These are phyloP conservation scores for Ataeniobius toweri DNA, from an alignment of 2,797 vertebrate species.

Conservation along the genomic window DNA sequence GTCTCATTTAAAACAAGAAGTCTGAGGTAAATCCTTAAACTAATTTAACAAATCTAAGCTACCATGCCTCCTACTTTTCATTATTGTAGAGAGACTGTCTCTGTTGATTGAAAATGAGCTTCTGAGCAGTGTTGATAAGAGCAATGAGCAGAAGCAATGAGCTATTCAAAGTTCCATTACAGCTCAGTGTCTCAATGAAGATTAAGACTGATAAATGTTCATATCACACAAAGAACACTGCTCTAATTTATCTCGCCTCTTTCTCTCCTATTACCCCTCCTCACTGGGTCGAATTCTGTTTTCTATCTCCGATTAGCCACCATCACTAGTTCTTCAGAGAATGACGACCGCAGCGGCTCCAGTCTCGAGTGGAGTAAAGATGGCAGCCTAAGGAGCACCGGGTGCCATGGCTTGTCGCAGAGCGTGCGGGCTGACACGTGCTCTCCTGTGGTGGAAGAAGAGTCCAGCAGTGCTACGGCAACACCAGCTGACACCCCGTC, in stretches of 20 bases:
- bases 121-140: constrained; percentile 53
- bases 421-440: constrained; percentile 88
- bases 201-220: constrained; percentile 46
- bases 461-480: constrained; percentile 70
- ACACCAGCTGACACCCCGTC: constrained; percentile 68
- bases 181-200: constrained; percentile 31
- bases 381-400: constrained; percentile 87
- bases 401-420: constrained; percentile 85
- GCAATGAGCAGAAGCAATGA: constrained; percentile 35
- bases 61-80: constrained; percentile 39
- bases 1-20: neutral
- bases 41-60: constrained; percentile 29
- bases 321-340: constrained; percentile 98
- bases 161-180: constrained; percentile 47
- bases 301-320: constrained; percentile 82
- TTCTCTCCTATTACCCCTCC: constrained; percentile 13
- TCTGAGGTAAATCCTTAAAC: constrained; percentile 30
- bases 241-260: constrained; percentile 6
- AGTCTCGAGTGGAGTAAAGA: constrained; percentile 98
- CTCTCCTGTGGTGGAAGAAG: constrained; percentile 96
- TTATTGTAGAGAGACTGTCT: constrained; percentile 29
- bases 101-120: constrained; percentile 48
- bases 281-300: constrained; percentile 10
- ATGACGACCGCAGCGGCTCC: constrained; percentile 97
- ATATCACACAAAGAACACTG: constrained; percentile 21